A percentile compares a stretch with the other conserved stretches of the same genome.
phyloP scores from a whole-genome alignment of 2,888 invertebrate species.

The Sarcophaga subvicina region DNA sequence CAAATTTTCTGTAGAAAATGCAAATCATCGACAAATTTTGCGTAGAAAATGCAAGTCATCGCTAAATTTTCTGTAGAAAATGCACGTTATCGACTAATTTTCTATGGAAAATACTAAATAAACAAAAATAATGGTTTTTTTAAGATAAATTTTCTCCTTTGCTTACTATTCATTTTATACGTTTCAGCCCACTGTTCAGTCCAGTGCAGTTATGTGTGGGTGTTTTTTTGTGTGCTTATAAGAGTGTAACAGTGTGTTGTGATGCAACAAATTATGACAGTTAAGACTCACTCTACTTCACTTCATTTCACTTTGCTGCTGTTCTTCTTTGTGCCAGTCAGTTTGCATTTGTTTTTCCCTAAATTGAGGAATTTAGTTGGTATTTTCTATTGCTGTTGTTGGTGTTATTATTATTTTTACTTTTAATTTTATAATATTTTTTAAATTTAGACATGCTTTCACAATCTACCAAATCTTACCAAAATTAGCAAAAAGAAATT shows the following conservation, averaged over 20 bases:
- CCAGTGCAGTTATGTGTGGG: not conserved
- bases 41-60: too few relatives aligned
- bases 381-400: not conserved
- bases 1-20: too few relatives aligned
- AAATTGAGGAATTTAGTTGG: constrained; percentile 32
- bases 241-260: constrained; percentile 25
- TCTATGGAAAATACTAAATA: too few relatives aligned
- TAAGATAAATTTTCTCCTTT: too few relatives aligned
- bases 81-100: too few relatives aligned
- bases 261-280: constrained; percentile 52
- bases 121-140: too few relatives aligned
- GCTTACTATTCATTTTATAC: too few relatives aligned
- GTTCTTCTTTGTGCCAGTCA: not conserved
- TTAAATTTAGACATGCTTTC: constrained; percentile 11
- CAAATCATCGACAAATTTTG: too few relatives aligned
- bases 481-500: not conserved
- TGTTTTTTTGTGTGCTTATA: not conserved
- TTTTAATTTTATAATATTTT: not conserved
- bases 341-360: constrained; percentile 18
- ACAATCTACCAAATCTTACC: not conserved
- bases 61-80: too few relatives aligned
- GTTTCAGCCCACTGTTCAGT: not conserved
- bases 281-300: constrained; percentile 19
- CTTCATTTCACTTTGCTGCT: not conserved
- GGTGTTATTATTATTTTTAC: not conserved